Evolutionary conservation across 2,797 vertebrate genomes (phyloP), one percentile per base, ranked within the genome.

Genomic region (Adrianichthys oophorus): DNA sequence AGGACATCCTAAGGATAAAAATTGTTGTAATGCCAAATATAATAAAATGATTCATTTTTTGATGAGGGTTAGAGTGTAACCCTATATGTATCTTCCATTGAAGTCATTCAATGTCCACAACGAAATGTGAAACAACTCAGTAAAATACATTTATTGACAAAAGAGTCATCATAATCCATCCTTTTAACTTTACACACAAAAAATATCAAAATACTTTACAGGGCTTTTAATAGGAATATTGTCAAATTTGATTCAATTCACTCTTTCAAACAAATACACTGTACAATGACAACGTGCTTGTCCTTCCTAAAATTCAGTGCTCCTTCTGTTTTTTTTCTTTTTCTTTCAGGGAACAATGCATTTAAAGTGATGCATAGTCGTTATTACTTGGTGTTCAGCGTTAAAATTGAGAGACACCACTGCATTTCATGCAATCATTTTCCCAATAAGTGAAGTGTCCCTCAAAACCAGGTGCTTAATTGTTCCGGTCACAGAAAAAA

Each of bases 191-290:
- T 90, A 88, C 87, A 88, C 86, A 89, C 86, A 92, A 90, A 90
- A 37, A 92, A 90, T 92, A 92, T 91, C 87, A 91, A 91, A 91
- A 91, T 91, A 90, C 89, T 92, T 91, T 91, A 87, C 88, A 90
- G 89, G 88, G 88, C 60, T 83, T 90, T 88, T 83, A 77, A 90
- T 91, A 86, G 89, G 59, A 89, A 91, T 91, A 90, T 83, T 62
- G 83, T 88, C 86, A 87, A 91, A 90, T 88, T 88, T 15, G 62
- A 76, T 80, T 84, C 41, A 50, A 83, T 88, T 74, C 76, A 79
- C 86, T 86, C 79, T 84, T 74, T 88, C 83, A 74, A 86, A 87
- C 79, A 84, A 89, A 82, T 89, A 87, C 84, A 87, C 84, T 90
- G 80, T 90, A 90, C 84, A 92, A 72, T 61, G 76, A 89, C 82